Base-by-base conservation (phyloP, 1,140 invertebrate genomes). In the Leptonema lineaticorne region DNA sequence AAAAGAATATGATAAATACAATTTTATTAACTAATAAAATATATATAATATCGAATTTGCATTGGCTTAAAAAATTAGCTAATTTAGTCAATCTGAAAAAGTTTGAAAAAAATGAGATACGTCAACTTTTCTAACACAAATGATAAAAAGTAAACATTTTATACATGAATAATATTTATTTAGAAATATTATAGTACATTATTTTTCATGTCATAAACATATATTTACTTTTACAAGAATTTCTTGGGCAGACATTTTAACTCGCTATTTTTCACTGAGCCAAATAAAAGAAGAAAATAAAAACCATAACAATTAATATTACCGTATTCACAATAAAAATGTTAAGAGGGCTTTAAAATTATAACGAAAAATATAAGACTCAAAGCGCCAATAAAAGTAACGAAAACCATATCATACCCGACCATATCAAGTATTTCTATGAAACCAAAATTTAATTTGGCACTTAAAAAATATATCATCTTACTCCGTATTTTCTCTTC, bases 91-190 rank as follows among this genome's bases (percentile, higher is more conserved):
- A n/a, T n/a, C n/a, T n/a, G n/a, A n/a, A n/a, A n/a, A n/a, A n/a
- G n/a, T n/a, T n/a, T n/a, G n/a, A n/a, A n/a, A n/a, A n/a, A n/a
- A n/a, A n/a, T n/a, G n/a, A n/a, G 11, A 6, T 33, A 33, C 11
- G 30, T 33, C 11, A 33, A 11, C 30, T 33, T 11, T 33, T 33
- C 30, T 6, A 5, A 48, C 46, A 16, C 16, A 48, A 7, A 14
- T 27, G 28, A 57, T 28, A 26, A 30, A 57, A 57, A 57, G n/a
- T 28, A 22, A 57, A 14, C 24, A 28, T 2, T 53, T 33, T 41
- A 45, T 69, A 66, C 70, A 69, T 72, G 67, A 68, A 71, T 68
- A 72, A 67, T 57, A 50, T 72, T 72, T 72, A 72, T 72, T 72
- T 67, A 71, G 63, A 72, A 72, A 67, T 66, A 71, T 71, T 53